Conservation (phyloP, 92 coral and sea anemone species). For the Epizoanthus stellaris region DNA sequence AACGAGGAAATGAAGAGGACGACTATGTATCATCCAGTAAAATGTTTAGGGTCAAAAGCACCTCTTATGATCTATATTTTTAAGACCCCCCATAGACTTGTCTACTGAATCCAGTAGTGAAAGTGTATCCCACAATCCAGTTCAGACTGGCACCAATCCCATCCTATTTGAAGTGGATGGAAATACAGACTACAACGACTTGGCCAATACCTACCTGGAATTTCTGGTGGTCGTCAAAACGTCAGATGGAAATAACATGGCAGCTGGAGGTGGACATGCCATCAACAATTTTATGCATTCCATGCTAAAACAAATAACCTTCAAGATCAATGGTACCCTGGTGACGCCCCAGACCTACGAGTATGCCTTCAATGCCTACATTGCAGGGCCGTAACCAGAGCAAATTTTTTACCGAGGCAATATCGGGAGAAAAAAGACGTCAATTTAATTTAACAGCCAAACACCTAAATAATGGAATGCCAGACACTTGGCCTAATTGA, state of each 20-base stretch:
- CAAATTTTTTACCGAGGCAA: no score
- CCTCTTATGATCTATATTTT: no score
- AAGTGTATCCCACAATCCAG: neutral
- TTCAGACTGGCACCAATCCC: conserved; percentile 49
- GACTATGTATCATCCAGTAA: no score
- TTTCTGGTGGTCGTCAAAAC: conserved; percentile 22
- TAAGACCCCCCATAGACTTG: no score
- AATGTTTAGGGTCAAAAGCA: no score
- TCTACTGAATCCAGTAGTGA: no score
- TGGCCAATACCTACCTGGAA: conserved; percentile 35
- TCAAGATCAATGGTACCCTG: conserved; percentile 41
- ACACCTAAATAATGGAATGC: no score
- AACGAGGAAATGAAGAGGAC: no score
- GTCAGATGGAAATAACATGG: neutral
- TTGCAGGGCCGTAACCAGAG: neutral
- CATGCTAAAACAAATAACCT: conserved; percentile 41
- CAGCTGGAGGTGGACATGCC: neutral
- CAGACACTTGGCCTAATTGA: no score
- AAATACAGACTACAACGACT: conserved; percentile 33
- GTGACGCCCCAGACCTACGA: conserved; percentile 50
- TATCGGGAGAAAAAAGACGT: no score
- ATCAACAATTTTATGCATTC: conserved; percentile 41
- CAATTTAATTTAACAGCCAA: no score
- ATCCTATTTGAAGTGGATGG: conserved; percentile 34
- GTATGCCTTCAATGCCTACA: conserved; percentile 40